Conservation (phyloP, 2,797 vertebrate species). For the Carcharodon carcharias region DNA sequence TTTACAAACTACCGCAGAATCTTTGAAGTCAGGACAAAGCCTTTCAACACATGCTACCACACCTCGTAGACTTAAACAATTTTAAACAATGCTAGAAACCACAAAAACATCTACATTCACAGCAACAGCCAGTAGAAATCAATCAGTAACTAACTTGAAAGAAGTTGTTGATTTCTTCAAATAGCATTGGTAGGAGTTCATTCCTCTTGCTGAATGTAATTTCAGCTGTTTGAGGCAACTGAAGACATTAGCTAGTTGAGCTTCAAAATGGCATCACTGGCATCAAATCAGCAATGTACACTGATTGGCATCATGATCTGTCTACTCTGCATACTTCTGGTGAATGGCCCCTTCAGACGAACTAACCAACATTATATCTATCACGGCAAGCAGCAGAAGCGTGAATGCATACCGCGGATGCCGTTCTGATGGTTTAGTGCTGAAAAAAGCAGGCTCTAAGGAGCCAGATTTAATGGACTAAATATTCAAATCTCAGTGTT, state of each 20-base stretch:
- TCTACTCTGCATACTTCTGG: not conserved
- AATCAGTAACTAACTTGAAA: not conserved
- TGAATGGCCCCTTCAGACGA: not conserved
- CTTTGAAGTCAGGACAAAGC: not conserved
- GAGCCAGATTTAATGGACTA: not conserved
- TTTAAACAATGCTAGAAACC: not conserved
- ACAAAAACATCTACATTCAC: not conserved
- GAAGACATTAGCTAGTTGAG: not conserved
- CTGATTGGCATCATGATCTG: not conserved
- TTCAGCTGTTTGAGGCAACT: not conserved
- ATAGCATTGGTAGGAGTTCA: not conserved
- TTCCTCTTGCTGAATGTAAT: not conserved
- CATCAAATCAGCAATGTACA: not conserved
- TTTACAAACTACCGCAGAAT: not conserved
- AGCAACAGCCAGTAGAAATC: not conserved
- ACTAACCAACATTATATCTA: not conserved
- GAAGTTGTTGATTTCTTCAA: not conserved
- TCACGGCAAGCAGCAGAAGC: not conserved
- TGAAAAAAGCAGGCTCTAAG: not conserved
- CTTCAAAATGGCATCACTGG: not conserved
- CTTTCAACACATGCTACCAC: not conserved
- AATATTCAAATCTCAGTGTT: not conserved
- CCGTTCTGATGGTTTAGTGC: not conserved
- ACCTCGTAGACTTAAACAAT: not conserved
- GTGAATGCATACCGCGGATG: not conserved